Conservation (phyloP, 2,888 invertebrate genomes). For the Sarcophaga rosellei region DNA sequence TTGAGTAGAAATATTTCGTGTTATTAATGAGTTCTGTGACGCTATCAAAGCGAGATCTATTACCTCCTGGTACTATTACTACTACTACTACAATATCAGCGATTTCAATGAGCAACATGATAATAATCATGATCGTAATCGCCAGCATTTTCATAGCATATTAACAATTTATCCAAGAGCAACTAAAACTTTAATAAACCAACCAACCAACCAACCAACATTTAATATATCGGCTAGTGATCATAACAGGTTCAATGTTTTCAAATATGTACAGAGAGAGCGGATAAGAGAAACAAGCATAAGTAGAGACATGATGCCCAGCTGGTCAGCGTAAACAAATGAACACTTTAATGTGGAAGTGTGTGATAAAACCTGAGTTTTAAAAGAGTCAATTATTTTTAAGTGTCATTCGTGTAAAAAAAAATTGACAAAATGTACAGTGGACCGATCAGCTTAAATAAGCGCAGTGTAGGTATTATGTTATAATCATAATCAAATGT, state of each 20-base stretch:
- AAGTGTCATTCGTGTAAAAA: too few relatives aligned
- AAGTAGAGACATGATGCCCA: slow-evolving; percentile 21
- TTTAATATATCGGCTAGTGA: slow-evolving; percentile 16
- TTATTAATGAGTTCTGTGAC: slow-evolving; percentile 66
- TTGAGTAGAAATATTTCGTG: slow-evolving; percentile 68
- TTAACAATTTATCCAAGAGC: background rate
- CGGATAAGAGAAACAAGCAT: background rate
- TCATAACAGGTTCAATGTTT: slow-evolving; percentile 55
- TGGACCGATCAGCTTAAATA: too few relatives aligned
- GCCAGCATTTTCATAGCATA: slow-evolving; percentile 20
- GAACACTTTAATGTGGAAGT: slow-evolving; percentile 21
- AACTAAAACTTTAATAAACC: background rate
- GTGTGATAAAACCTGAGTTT: background rate
- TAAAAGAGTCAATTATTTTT: slow-evolving; percentile 17
- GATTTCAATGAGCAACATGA: slow-evolving; percentile 49
- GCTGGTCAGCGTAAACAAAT: slow-evolving; percentile 41
- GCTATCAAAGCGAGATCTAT: slow-evolving; percentile 64
- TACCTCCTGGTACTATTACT: background rate
- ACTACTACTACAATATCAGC: slow-evolving; percentile 36
- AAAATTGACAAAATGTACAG: too few relatives aligned
- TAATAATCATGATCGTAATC: slow-evolving; percentile 30
- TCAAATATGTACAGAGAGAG: background rate
- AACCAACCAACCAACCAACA: background rate
- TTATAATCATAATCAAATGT: too few relatives aligned
- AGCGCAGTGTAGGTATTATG: too few relatives aligned